A percentile compares a stretch with the other conserved stretches of the same genome.
Evolutionary conservation across 2,797 vertebrate species (phyloP).

Genomic region (Meriones psammophilus): DNA sequence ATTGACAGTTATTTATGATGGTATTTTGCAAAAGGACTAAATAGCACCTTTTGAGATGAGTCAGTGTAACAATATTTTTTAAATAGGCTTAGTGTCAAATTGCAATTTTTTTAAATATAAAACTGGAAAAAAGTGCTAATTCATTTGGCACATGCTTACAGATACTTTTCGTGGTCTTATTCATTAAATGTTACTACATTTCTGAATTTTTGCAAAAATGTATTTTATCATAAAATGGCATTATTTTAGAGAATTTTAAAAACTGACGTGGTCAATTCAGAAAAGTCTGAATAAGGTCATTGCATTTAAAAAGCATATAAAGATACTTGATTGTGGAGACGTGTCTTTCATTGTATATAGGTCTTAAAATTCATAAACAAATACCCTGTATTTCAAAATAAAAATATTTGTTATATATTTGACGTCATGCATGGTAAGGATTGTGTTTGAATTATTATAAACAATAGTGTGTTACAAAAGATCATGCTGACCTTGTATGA

Average conservation of each 20-base stretch:
- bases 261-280: conserved; percentile 80
- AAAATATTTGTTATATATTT: conserved; percentile 83
- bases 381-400: conserved; percentile 81
- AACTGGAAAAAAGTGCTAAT: conserved; percentile 73
- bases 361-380: conserved; percentile 77
- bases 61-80: conserved; percentile 79
- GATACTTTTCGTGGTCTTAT: conserved; percentile 84
- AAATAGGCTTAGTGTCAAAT: conserved; percentile 80
- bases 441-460: conserved; percentile 79
- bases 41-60: conserved; percentile 80
- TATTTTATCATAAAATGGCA: conserved; percentile 83
- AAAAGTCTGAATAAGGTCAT: conserved; percentile 80
- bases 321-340: conserved; percentile 73
- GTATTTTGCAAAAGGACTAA: conserved; percentile 85
- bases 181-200: conserved; percentile 81
- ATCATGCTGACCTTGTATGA: conserved; percentile 76
- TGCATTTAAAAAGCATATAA: conserved; percentile 76
- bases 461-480: conserved; percentile 75
- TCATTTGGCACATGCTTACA: conserved; percentile 81
- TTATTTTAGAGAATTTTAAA: conserved; percentile 80
- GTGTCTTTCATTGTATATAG: conserved; percentile 80
- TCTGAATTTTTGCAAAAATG: conserved; percentile 83
- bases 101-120: conserved; percentile 79
- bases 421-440: conserved; percentile 82
- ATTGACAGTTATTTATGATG: conserved; percentile 78